Base-by-base conservation (phyloP, 2,888 invertebrate species). In the Amaurobius ferox region DNA sequence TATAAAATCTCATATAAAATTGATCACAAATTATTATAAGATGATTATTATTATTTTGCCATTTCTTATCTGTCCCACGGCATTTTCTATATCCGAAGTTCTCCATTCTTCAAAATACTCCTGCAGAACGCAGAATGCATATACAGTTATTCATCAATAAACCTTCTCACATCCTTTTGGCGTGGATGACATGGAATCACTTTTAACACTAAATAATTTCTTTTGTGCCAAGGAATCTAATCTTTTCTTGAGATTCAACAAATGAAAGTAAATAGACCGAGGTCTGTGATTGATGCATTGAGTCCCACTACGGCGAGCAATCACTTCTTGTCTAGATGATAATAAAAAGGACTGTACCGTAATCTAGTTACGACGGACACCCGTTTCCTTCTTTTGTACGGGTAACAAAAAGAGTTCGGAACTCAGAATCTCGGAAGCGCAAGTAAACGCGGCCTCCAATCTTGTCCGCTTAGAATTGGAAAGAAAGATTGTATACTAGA, bases 201-300 rank as follows among this genome's bases (percentile, higher is more conserved):
- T 40, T 62, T 62, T 70, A 70, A 72, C 80, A 73, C 73, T 80
- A 73, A 80, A 80, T 80, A 73, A 80, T 80, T 72, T 73, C 73
- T 68, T 79, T 73, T 80, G 73, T 80, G 78, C 19, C 61, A 28
- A 62, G 35, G 26, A 62, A 48, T 35, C 73, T 73, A 67, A 73
- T 80, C 80, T 67, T 73, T 80, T 73, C 39, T 71, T 61, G 19
- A 62, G 70, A 70, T 70, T 44, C 66, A 40, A 64, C 71, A 79
- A 79, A 79, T 79, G 80, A 80, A 73, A 80, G 80, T 62, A 70
- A 62, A 40, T 40, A 62, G 39, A 28, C 32, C 62, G 19, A 40
- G 39, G 64, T 66, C 44, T 23, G 55, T 79, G 78, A 79, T 79
- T 70, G 78, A 79, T 79, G 78, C 62, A 70, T 70, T 70, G 26